Base-by-base conservation (phyloP, 2,113 vertebrate genomes). In the Tragelaphus scriptus region DNA sequence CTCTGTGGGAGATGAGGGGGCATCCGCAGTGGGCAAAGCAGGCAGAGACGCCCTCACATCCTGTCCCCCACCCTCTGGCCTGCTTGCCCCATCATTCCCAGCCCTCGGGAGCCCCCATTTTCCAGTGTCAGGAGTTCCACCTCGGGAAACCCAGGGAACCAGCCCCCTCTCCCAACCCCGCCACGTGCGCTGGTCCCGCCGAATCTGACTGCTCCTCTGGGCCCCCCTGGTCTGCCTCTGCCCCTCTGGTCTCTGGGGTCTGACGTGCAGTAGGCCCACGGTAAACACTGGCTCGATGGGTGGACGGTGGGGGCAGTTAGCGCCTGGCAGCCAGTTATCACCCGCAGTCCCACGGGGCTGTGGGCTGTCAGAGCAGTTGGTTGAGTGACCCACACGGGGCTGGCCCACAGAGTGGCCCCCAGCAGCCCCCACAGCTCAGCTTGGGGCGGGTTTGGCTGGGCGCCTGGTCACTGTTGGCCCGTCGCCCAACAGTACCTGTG, bases 1-100 rank as follows among this genome's bases (percentile, higher is more conserved):
- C 51, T 98, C 99, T 99, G 98, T 90, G 71, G 91, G 98, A 90
- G 28, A 93, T 16, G 82, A 93, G 25, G 21, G 13, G 3, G 1
- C 0, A 1, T 92, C 40, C 16, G 51, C 53, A 14, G 28, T 26
- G 61, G 55, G 58, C 8, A 5, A 77, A 15, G 23, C 1, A 17
- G 75, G 19, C 15, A 86, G 77, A 80, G 40, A 65, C 1, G 25
- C 26, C 5, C 56, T 56, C 26, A 19, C 16, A 71, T 12, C 36
- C 16, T 30, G 55, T 16, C 30, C 5, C 12, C 28, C 19, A 12
- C 6, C 10, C 47, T 77, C 80, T 59, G 26, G 53, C 40, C 87
- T 71, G 79, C 7, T 2, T 26, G 53, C 15, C 44, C 36, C 51
- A 40, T 28, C 7, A 23, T 71, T n/a, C 44, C 21, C 17, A 2